Percentiles rank a stretch among this genome's conserved stretches.
Conservation (phyloP, 2,797 vertebrate species). For the Mus spretus region DNA sequence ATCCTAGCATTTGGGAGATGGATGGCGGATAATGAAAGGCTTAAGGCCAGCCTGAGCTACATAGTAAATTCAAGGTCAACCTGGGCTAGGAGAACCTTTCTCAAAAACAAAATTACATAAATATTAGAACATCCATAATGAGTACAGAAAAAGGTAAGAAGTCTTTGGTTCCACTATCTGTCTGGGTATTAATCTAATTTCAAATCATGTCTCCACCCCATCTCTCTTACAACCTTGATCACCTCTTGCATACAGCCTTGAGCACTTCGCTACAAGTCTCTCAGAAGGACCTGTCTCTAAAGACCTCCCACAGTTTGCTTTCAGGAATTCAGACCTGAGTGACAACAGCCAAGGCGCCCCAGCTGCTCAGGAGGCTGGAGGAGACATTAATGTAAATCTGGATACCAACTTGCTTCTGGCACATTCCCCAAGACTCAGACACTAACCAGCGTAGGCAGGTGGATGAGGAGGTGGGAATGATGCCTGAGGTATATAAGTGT, state of each 20-base stretch:
- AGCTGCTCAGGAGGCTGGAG: not conserved
- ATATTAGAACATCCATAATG: slow-evolving; percentile 33
- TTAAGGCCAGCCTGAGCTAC: not conserved
- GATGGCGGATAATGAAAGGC: not conserved
- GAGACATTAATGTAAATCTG: not conserved
- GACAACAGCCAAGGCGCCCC: slow-evolving; percentile 3
- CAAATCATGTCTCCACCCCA: not conserved
- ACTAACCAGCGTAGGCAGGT: no score
- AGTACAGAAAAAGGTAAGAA: not conserved
- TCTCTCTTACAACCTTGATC: not conserved
- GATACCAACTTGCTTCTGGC: not conserved
- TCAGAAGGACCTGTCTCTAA: not conserved
- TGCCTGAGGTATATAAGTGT: not conserved
- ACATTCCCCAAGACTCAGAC: not conserved
- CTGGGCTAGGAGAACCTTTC: not conserved
- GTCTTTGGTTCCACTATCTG: not conserved
- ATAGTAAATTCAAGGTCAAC: not conserved
- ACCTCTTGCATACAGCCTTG: not conserved
- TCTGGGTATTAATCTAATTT: not conserved
- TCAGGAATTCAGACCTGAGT: slow-evolving; percentile 26
- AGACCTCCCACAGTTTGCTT: not conserved
- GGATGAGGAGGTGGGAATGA: not conserved
- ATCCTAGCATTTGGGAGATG: not conserved
- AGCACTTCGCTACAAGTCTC: not conserved
- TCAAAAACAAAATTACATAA: not conserved